phyloP scores from a whole-genome alignment of 2,888 invertebrate genomes.

The Scelioninae gen. 2 region DNA sequence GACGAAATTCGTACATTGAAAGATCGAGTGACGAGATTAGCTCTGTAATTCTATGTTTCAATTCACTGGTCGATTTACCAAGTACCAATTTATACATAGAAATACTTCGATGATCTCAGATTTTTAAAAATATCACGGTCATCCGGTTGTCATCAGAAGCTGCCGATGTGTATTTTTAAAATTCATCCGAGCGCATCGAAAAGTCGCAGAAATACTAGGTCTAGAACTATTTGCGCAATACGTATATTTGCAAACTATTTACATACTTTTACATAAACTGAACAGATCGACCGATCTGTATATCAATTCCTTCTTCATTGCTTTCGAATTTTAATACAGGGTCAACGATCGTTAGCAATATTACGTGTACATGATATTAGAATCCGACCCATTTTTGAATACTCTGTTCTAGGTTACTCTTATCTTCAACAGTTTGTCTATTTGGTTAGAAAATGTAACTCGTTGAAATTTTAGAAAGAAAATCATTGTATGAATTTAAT shows the following conservation, averaged over 20 bases:
- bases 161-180: constrained; percentile 13
- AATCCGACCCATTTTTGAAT: constrained; percentile 9
- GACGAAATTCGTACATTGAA: too few species aligned
- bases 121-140: constrained; percentile 2
- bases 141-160: not conserved
- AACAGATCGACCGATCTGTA: constrained; percentile 37
- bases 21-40: constrained; percentile 3
- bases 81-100: constrained; percentile 35
- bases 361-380: constrained; percentile 2
- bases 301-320: constrained; percentile 19
- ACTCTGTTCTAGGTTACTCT: constrained; percentile 22
- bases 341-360: constrained; percentile 11
- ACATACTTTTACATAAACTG: constrained; percentile 22
- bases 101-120: constrained; percentile 45
- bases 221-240: constrained; percentile 33
- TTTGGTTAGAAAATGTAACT: constrained; percentile 15
- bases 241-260: constrained; percentile 33
- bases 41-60: constrained; percentile 4
- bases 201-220: constrained; percentile 31
- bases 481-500: constrained; percentile 34
- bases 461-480: constrained; percentile 21
- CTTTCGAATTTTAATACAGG: constrained; percentile 43
- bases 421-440: constrained; percentile 22
- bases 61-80: constrained; percentile 40
- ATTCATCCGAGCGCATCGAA: constrained; percentile 47